These are phyloP conservation scores for Bradypus variegatus DNA, from an alignment of 2,797 vertebrate species.

Conservation along the genomic window DNA sequence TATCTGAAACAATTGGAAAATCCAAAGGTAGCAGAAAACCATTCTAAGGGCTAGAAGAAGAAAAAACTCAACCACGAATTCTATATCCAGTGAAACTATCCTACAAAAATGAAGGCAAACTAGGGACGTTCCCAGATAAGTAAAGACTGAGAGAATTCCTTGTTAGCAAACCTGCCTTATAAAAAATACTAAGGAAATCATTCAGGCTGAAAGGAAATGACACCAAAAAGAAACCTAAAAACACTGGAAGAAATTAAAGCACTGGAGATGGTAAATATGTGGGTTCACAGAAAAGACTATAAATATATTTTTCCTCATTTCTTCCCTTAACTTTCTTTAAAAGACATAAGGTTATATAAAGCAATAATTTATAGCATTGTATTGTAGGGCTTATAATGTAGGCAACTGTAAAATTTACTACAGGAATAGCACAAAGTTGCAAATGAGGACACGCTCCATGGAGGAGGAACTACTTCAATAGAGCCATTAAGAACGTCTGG, in stretches of 20 bases:
- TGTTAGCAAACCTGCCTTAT: neutral
- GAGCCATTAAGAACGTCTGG: neutral
- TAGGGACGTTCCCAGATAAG: conserved; percentile 11
- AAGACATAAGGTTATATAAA: neutral
- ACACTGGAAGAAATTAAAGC: neutral
- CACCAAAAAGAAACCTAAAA: neutral
- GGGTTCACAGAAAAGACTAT: neutral
- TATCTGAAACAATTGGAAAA: neutral
- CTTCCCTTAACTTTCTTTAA: neutral
- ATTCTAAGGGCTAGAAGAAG: neutral
- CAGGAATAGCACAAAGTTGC: neutral
- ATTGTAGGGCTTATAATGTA: neutral
- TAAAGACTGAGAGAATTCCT: neutral
- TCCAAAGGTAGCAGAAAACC: neutral
- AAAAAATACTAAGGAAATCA: neutral
- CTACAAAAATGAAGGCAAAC: neutral
- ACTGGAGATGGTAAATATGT: neutral
- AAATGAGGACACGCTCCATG: neutral
- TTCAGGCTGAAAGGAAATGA: conserved; percentile 21
- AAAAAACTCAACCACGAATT: neutral
- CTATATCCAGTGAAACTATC: conserved; percentile 38
- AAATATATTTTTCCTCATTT: neutral
- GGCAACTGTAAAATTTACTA: neutral
- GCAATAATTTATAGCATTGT: neutral
- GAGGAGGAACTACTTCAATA: neutral